Conservation (phyloP, 2,113 vertebrate species). For the Nothoprocta pentlandii region DNA sequence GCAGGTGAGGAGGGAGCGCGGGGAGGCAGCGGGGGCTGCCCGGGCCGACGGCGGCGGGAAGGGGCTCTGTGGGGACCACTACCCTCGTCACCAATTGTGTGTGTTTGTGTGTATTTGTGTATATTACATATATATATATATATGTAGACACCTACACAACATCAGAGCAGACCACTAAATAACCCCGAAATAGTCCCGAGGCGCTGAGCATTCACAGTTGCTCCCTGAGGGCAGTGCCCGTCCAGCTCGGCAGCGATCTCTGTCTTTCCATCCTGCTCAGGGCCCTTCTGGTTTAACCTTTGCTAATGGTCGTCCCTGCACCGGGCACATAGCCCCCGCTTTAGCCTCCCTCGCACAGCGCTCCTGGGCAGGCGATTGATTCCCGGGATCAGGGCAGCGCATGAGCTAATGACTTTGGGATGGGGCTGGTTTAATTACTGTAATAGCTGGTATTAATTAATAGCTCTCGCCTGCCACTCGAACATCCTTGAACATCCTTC, state of each 20-base stretch:
- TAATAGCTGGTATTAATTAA: background rate
- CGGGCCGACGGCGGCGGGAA: no score
- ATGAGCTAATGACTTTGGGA: background rate
- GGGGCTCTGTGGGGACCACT: background rate
- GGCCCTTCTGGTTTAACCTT: background rate
- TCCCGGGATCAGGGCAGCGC: fast-evolving
- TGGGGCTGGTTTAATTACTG: background rate
- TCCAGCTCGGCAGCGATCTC: fast-evolving
- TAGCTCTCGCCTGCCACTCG: background rate
- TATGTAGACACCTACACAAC: no score
- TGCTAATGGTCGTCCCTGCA: fast-evolving
- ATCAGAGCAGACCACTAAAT: fast-evolving
- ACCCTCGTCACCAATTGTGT: background rate
- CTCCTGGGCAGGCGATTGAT: background rate
- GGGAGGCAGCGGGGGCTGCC: background rate
- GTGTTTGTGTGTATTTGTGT: background rate
- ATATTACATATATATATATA: background rate
- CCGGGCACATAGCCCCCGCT: fast-evolving
- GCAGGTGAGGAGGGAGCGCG: slow-evolving; percentile 24
- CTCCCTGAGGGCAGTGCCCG: background rate
- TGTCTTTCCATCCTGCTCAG: fast-evolving
- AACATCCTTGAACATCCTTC: background rate
- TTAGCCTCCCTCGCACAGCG: background rate
- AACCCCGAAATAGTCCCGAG: fast-evolving
- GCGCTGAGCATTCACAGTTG: fast-evolving